Evolutionary conservation across 2,888 invertebrate species (phyloP).

Genomic region (Tolmerus cingulatus): DNA sequence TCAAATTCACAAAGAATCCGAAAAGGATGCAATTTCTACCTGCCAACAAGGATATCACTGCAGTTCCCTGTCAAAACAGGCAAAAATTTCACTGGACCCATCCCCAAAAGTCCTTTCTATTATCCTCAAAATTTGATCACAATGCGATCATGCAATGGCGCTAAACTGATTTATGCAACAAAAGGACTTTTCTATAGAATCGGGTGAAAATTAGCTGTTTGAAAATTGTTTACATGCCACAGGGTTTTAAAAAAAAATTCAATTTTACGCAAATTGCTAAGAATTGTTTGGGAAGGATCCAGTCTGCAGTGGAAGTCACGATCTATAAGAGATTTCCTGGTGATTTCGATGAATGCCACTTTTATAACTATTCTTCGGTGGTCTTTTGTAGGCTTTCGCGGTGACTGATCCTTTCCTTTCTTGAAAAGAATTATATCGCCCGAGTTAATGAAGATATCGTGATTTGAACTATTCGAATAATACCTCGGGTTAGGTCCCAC

Average conservation of each 20-base stretch:
- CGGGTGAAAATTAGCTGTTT: conserved; percentile 5
- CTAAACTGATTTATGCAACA: neutral
- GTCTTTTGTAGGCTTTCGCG: neutral
- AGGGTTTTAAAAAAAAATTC: neutral
- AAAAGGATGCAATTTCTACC: conserved; percentile 1
- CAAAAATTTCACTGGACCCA: neutral
- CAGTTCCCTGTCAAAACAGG: conserved; percentile 26
- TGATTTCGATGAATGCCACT: neutral
- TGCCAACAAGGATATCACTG: neutral
- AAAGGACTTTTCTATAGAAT: neutral
- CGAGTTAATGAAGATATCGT: conserved; percentile 21
- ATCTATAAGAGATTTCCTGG: neutral
- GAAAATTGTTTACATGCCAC: neutral
- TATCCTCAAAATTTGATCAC: neutral
- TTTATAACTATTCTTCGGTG: neutral
- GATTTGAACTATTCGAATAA: neutral
- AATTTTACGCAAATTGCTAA: conserved; percentile 18
- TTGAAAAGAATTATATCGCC: neutral
- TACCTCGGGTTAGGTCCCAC: neutral
- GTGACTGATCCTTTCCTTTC: neutral
- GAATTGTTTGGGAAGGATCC: neutral
- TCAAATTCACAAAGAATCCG: neutral
- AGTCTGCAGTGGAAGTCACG: neutral
- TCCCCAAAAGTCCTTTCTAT: neutral
- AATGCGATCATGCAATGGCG: conserved; percentile 6